These are phyloP conservation scores for Passerculus sandwichensis DNA, from an alignment of 2,797 vertebrate genomes.

Conservation along the genomic window DNA sequence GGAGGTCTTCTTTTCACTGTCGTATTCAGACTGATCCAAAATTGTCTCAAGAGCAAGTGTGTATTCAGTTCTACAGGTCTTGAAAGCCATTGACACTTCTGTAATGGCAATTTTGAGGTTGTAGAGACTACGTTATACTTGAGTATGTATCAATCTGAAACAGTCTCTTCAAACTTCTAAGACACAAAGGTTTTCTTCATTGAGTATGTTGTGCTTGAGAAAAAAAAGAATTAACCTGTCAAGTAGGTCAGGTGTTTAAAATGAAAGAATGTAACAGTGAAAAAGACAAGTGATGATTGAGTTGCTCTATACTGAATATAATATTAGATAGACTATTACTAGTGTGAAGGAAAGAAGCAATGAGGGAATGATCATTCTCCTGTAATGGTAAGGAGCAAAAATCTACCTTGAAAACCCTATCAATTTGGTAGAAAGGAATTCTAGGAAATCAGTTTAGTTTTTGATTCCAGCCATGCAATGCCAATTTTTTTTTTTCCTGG, in stretches of 20 bases:
- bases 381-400: background rate
- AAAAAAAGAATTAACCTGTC: background rate
- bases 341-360: background rate
- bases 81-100: background rate
- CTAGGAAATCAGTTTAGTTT: background rate
- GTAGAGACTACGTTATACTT: background rate
- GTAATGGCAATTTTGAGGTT: background rate
- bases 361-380: background rate
- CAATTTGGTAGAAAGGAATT: background rate
- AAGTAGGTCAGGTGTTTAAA: background rate
- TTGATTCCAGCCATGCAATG: background rate
- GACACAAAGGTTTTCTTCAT: background rate
- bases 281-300: background rate
- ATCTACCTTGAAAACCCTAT: background rate
- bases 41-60: background rate
- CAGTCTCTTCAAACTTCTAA: background rate
- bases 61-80: background rate
- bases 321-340: background rate
- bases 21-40: background rate
- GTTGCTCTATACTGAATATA: background rate
- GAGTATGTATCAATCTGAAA: background rate
- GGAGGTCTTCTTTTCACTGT: background rate
- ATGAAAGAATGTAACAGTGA: background rate
- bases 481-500: background rate
- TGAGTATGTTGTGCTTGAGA: background rate